phyloP scores from a whole-genome alignment of 2,113 vertebrate species.

The Pseudorasbora parva region DNA sequence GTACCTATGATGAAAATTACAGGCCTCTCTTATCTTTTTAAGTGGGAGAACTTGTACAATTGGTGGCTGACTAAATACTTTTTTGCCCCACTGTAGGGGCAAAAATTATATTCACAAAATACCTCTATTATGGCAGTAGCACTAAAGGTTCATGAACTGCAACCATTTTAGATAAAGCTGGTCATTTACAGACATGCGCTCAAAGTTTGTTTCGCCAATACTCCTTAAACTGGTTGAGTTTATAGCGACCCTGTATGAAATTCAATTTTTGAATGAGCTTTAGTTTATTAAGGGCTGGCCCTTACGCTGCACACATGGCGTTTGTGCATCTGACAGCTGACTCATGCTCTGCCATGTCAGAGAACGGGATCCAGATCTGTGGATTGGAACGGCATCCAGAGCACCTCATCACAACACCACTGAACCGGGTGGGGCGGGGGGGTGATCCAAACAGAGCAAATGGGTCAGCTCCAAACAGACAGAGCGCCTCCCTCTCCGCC shows the following conservation, averaged over 20 bases:
- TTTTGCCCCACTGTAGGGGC: too few relatives aligned
- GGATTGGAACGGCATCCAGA: constrained; percentile 16
- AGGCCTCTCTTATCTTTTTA: too few relatives aligned
- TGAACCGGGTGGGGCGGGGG: background rate
- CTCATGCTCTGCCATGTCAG: constrained; percentile 29
- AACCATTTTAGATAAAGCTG: background rate
- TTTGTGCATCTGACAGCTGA: constrained; percentile 22
- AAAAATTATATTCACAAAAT: background rate
- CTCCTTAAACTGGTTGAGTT: background rate
- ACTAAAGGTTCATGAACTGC: background rate
- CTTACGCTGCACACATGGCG: background rate
- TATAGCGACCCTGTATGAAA: background rate
- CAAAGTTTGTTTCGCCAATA: background rate
- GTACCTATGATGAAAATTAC: too few relatives aligned
- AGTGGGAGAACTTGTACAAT: too few relatives aligned
- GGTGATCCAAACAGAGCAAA: constrained; percentile 33
- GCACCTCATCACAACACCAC: constrained; percentile 24
- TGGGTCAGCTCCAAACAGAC: constrained; percentile 19
- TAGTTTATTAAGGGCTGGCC: background rate
- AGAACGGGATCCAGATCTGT: constrained; percentile 4
- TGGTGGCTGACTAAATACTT: too few relatives aligned
- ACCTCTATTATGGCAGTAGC: background rate
- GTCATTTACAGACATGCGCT: background rate
- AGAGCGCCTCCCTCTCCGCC: background rate
- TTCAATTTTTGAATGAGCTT: background rate